phyloP scores from a whole-genome alignment of 2,888 invertebrate genomes.

The Gandaritis pyraliata region DNA sequence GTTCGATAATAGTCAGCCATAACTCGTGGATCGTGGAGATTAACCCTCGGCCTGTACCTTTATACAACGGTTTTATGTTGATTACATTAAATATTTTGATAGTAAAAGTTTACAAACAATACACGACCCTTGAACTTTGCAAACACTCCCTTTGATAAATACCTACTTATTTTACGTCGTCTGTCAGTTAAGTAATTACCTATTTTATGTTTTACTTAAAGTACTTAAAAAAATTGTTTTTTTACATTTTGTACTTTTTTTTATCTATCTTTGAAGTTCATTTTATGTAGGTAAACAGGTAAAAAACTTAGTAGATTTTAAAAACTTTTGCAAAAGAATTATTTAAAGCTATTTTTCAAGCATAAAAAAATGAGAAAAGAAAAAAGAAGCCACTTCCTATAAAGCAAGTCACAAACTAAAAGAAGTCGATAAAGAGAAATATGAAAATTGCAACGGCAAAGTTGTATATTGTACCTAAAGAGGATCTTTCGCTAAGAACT shows the following conservation, averaged over 20 bases:
- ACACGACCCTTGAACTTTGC: not conserved
- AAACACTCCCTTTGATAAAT: not conserved
- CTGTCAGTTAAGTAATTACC: too few relatives aligned
- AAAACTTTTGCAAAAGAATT: too few relatives aligned
- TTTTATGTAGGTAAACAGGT: too few relatives aligned
- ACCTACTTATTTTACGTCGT: not conserved
- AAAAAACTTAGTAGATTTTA: too few relatives aligned
- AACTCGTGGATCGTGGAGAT: constrained; percentile 46
- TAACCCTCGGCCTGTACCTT: constrained; percentile 36
- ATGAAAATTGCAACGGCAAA: constrained; percentile 51
- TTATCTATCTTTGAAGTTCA: too few relatives aligned
- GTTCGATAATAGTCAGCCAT: constrained; percentile 54
- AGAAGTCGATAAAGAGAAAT: constrained; percentile 47
- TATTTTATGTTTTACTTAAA: too few relatives aligned
- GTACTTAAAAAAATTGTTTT: too few relatives aligned
- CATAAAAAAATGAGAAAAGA: constrained; percentile 21
- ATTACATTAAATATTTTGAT: constrained; percentile 24
- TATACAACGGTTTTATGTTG: constrained; percentile 34
- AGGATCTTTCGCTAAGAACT: constrained; percentile 33
- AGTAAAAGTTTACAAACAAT: constrained; percentile 15
- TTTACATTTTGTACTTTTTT: too few relatives aligned
- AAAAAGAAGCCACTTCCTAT: constrained; percentile 19
- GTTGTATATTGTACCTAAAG: constrained; percentile 33
- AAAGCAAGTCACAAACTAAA: constrained; percentile 44
- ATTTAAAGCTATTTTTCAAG: too few relatives aligned